Percentiles rank a stretch among this genome's conserved stretches.
phyloP scores from a whole-genome alignment of 2,888 invertebrate species.

The Microdon myrmicae region DNA sequence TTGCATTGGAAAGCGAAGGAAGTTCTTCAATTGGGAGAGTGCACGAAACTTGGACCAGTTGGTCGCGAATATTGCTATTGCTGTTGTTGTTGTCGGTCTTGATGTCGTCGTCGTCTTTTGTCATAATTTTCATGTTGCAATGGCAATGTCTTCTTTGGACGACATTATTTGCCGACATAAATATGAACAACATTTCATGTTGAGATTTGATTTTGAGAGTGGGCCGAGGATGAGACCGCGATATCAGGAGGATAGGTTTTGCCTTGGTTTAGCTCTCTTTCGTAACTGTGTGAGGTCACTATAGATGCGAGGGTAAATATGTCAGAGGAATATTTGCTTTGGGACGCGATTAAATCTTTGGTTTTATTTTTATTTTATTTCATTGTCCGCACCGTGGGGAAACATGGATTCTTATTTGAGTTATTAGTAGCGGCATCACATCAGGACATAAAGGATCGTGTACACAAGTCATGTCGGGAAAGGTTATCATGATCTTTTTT shows the following conservation, averaged over 20 bases:
- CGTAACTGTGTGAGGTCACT: conserved; percentile 49
- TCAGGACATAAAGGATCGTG: conserved; percentile 48
- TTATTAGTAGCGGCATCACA: conserved; percentile 52
- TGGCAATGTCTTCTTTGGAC: conserved; percentile 51
- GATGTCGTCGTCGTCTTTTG: conserved; percentile 39
- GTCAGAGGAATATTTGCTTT: too few relatives aligned
- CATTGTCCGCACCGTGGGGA: conserved; percentile 46
- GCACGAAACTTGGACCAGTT: conserved; percentile 3
- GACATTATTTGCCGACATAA: conserved; percentile 53
- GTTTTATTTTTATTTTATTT: conserved; percentile 30
- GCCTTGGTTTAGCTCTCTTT: conserved; percentile 23
- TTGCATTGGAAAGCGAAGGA: conserved; percentile 48
- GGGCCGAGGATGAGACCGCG: conserved; percentile 3
- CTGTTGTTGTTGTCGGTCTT: conserved; percentile 12
- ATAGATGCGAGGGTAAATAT: conserved; percentile 19
- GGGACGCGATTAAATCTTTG: too few relatives aligned
- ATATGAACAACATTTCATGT: conserved; percentile 44
- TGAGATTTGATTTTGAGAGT: conserved; percentile 30
- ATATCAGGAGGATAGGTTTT: conserved; percentile 31
- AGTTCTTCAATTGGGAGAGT: conserved; percentile 18
- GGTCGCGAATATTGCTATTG: conserved; percentile 10
- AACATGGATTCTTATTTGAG: conserved; percentile 52
- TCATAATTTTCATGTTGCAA: conserved; percentile 51
- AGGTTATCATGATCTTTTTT: conserved; percentile 35
- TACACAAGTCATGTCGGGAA: conserved; percentile 48